Evolutionary conservation across 2,797 vertebrate genomes (phyloP).

Genomic region (Discoglossus pictus): DNA sequence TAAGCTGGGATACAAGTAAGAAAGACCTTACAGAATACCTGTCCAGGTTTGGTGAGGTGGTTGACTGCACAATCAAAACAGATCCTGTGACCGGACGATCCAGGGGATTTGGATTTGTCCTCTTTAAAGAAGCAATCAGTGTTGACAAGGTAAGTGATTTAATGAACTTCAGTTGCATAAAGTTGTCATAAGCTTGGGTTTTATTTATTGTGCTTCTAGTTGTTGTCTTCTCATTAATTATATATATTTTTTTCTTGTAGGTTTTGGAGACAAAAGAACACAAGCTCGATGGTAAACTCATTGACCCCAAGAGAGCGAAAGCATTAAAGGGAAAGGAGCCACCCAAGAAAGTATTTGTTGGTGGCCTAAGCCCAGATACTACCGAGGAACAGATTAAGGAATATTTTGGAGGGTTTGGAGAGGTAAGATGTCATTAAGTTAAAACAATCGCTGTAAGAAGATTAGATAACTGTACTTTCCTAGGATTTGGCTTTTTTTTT

Average conservation of each 20-base stretch:
- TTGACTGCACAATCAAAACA: slow-evolving; percentile 88
- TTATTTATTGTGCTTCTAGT: not conserved
- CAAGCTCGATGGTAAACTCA: slow-evolving; percentile 85
- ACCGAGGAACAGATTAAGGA: slow-evolving; percentile 85
- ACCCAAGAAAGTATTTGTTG: slow-evolving; percentile 86
- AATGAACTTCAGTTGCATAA: too few relatives aligned
- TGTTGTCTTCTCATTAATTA: not conserved
- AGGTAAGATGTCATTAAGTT: slow-evolving; percentile 61
- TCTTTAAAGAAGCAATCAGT: slow-evolving; percentile 84
- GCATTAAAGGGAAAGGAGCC: slow-evolving; percentile 85
- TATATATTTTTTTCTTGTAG: slow-evolving; percentile 59
- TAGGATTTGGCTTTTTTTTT: too few relatives aligned
- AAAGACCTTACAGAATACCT: slow-evolving; percentile 85
- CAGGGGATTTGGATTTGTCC: slow-evolving; percentile 84
- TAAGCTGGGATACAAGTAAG: slow-evolving; percentile 90
- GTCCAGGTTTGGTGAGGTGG: slow-evolving; percentile 83
- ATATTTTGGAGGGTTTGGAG: slow-evolving; percentile 82
- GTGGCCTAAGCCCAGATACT: slow-evolving; percentile 83
- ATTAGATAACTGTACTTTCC: not conserved
- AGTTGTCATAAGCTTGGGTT: too few relatives aligned
- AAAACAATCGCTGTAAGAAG: not conserved
- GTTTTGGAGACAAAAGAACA: slow-evolving; percentile 85
- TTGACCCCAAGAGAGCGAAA: slow-evolving; percentile 87
- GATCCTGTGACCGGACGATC: slow-evolving; percentile 84
- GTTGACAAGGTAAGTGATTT: slow-evolving; percentile 78